Percentiles rank a stretch among this genome's conserved stretches.
Conservation (phyloP, 2,113 vertebrate genomes). For the Actenoides lindsayi region DNA sequence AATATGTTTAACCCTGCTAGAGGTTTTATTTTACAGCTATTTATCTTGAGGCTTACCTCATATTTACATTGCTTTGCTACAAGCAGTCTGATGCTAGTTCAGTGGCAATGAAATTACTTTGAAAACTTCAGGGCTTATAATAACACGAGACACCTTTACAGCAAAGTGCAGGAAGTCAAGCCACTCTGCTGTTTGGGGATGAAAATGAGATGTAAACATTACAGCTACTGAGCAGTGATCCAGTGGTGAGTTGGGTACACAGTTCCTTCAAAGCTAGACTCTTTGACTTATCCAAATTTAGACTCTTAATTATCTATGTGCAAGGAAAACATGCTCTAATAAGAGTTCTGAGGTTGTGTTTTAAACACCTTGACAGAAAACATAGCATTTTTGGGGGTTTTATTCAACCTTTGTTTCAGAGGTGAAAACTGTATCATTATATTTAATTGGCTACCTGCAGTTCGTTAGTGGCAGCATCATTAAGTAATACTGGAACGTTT, state of each 20-base stretch:
- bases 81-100: neutral
- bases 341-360: neutral
- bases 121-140: neutral
- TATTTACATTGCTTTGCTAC: neutral
- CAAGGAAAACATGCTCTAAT: neutral
- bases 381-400: neutral
- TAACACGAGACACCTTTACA: neutral
- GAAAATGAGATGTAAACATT: neutral
- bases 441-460: conserved; percentile 70
- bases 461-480: conserved; percentile 59
- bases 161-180: neutral
- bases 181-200: neutral
- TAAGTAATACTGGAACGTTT: conserved; percentile 49
- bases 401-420: conserved; percentile 47
- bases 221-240: neutral
- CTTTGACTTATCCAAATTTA: neutral
- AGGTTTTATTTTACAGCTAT: neutral
- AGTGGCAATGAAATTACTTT: neutral
- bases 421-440: conserved; percentile 59
- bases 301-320: neutral
- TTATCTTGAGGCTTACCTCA: neutral
- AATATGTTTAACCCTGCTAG: conserved; percentile 2
- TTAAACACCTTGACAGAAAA: conserved; percentile 18
- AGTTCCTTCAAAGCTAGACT: neutral
- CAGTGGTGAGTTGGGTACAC: neutral